phyloP scores from a whole-genome alignment of 1,140 invertebrate species.

The Hylyphantes graminicola region DNA sequence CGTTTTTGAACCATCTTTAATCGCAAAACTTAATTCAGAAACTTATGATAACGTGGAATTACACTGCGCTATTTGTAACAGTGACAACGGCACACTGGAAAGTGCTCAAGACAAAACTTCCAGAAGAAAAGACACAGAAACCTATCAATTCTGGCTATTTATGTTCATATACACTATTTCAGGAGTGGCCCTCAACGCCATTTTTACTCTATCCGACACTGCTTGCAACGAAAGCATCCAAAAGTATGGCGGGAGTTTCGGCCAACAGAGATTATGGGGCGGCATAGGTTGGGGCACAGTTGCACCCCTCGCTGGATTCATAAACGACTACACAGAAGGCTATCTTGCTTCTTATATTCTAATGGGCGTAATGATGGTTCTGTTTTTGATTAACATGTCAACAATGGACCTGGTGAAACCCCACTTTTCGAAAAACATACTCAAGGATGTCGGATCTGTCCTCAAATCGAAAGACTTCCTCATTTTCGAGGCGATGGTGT shows the following conservation, averaged over 20 bases:
- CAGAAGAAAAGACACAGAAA: background rate
- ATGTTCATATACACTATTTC: background rate
- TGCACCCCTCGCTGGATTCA: slow-evolving; percentile 12
- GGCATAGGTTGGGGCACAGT: slow-evolving; percentile 26
- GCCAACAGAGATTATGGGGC: slow-evolving; percentile 40
- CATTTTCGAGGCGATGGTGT: background rate
- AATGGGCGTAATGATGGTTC: slow-evolving; percentile 1
- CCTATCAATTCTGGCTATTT: slow-evolving; percentile 34
- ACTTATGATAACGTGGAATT: background rate
- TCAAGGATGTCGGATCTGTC: slow-evolving; percentile 16
- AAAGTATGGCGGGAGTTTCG: background rate
- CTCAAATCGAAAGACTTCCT: slow-evolving; percentile 18
- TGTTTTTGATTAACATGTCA: slow-evolving; percentile 6
- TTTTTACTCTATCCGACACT: slow-evolving; percentile 41
- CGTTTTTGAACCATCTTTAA: background rate
- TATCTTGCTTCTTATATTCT: slow-evolving; percentile 5
- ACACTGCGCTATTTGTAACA: no score
- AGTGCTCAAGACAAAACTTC: background rate
- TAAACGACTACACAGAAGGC: slow-evolving; percentile 26
- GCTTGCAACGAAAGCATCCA: slow-evolving; percentile 31
- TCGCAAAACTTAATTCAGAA: background rate
- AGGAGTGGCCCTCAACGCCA: background rate
- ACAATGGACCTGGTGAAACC: slow-evolving; percentile 27
- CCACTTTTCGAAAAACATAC: slow-evolving; percentile 22
- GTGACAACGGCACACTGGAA: background rate